These are phyloP conservation scores for Spinibarbus caldwelli DNA, from an alignment of 2,797 vertebrate genomes.

Conservation along the genomic window DNA sequence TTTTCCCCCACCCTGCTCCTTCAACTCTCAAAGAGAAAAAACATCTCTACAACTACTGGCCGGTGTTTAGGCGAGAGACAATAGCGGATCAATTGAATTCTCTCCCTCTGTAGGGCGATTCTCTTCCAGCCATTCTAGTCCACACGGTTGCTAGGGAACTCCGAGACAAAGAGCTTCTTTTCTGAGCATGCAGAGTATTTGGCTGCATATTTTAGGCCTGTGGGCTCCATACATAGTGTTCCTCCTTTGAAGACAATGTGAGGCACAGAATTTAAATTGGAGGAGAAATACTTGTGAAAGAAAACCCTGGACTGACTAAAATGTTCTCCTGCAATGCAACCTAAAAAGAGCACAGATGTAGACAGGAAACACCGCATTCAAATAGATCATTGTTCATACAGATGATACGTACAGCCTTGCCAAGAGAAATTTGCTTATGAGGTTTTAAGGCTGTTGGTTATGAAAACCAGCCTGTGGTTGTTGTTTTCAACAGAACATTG, in stretches of 20 bases:
- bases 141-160: conserved; percentile 76
- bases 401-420: background rate
- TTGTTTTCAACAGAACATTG: background rate
- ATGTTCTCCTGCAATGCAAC: background rate
- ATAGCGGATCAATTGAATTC: conserved; percentile 64
- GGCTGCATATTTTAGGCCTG: conserved; percentile 55
- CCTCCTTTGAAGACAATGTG: conserved; percentile 35
- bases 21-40: conserved; percentile 15
- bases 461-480: background rate
- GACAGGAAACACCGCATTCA: background rate
- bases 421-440: background rate
- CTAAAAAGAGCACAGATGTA: background rate
- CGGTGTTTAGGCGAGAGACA: conserved; percentile 28
- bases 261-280: conserved; percentile 48
- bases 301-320: conserved; percentile 1
- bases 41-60: conserved; percentile 8
- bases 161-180: conserved; percentile 61
- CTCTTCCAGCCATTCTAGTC: conserved; percentile 60
- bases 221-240: conserved; percentile 53
- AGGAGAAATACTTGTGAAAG: background rate
- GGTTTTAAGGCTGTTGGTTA: background rate
- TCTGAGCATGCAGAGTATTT: conserved; percentile 51
- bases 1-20: background rate
- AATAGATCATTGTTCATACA: background rate
- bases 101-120: conserved; percentile 60